Base-by-base conservation (phyloP, 1,140 invertebrate species). In the Conus ventricosus region DNA sequence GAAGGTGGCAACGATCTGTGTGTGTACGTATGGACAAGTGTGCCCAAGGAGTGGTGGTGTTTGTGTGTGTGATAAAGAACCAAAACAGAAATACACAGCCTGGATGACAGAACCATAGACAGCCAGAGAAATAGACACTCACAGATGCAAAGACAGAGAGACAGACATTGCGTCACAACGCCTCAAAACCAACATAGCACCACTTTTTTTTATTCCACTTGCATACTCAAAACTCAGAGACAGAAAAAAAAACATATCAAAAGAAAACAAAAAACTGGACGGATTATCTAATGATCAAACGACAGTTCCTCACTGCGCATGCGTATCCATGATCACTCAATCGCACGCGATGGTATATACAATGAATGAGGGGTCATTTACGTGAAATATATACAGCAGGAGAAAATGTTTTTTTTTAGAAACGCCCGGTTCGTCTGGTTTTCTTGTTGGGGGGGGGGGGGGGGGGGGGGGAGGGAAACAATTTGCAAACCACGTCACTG, bases 241-340 rank as follows among this genome's bases (percentile, higher is more conserved):
- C 23, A 78, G 5, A 53, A 27, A 78, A 20, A 75, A 27, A 75
- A 39, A 78, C 17, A 55, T 75, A 75, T 39, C n/a, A 78, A 78
- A 57, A 27, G 6, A 39, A 75, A 53, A 39, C 20, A 55, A 78
- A 78, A 57, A 55, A 80, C 20, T 78, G 53, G 85, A 87, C 75
- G 85, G 71, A 87, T 87, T 80, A 39, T 76, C 85, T 80, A 51
- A 87, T 76, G 85, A 87, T 57, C 71, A 84, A 84, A 54, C 15
- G 54, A 55, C 75, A 54, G 71, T 11, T 80, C 5, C 63, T 75
- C 63, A 85, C 55, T 57, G 57, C n/a, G 54, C 55, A 84, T 25
- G 57, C 39, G 27, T 55, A 71, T 75, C 39, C 20, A 75, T 39
- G 39, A 75, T 57, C 84, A 85, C 11, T 54, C 71, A 76, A 80